These are phyloP conservation scores for Pachypanchax playfairii DNA, from an alignment of 2,113 vertebrate species.

Conservation along the genomic window DNA sequence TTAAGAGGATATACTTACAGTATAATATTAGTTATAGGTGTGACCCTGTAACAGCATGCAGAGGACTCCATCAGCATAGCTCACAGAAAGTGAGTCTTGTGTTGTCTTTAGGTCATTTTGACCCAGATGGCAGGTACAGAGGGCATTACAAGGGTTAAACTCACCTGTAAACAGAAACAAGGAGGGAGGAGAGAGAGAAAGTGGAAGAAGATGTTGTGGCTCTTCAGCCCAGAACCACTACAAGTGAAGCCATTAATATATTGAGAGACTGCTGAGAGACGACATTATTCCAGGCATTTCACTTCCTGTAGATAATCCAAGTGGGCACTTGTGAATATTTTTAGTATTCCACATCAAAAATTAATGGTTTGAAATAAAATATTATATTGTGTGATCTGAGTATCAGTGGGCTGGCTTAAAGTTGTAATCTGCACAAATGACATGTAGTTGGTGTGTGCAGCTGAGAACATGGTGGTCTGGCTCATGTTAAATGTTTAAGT, in stretches of 20 bases:
- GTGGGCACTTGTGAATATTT: neutral
- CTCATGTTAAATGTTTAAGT: constrained; percentile 28
- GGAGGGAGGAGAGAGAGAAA: too few relatives aligned
- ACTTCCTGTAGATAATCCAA: neutral
- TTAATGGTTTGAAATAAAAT: constrained; percentile 6
- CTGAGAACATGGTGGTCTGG: constrained; percentile 1
- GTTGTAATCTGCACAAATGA: constrained; percentile 11
- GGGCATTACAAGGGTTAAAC: too few relatives aligned
- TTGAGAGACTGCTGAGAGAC: neutral
- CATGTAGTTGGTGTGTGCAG: constrained; percentile 5
- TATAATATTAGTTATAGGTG: too few relatives aligned
- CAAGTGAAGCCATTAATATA: neutral
- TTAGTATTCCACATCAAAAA: neutral
- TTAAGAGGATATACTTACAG: too few relatives aligned
- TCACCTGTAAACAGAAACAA: too few relatives aligned
- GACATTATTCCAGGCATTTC: neutral
- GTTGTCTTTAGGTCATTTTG: too few relatives aligned
- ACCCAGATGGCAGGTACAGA: too few relatives aligned
- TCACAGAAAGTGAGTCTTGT: too few relatives aligned
- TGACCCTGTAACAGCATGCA: too few relatives aligned
- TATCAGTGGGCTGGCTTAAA: constrained; percentile 2
- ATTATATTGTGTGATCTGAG: neutral
- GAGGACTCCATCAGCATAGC: too few relatives aligned
- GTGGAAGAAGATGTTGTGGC: too few relatives aligned
- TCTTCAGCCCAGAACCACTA: too few relatives aligned